Conservation (phyloP, 64 coral and sea anemone genomes). For the Acropora yongei region DNA sequence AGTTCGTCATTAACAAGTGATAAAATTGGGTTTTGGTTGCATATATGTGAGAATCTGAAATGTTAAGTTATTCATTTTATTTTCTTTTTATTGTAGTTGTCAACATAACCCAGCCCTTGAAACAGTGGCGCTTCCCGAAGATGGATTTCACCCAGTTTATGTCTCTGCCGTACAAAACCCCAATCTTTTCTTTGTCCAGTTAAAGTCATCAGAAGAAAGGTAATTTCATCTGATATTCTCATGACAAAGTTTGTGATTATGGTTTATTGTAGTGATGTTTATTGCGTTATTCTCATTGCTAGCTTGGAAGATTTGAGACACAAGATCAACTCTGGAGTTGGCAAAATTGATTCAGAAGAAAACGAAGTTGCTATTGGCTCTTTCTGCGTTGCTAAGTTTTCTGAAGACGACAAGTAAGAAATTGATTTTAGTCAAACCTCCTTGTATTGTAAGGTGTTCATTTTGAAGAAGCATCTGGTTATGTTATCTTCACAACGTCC, state of each 20-base stretch:
- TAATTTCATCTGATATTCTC: neutral
- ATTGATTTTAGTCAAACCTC: neutral
- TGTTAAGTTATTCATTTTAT: neutral
- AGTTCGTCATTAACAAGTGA: no score
- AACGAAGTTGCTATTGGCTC: slow-evolving; percentile 78
- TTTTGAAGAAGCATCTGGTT: neutral
- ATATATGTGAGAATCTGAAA: no score
- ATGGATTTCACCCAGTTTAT: slow-evolving; percentile 81
- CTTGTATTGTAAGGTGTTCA: neutral
- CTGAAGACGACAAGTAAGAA: slow-evolving; percentile 83
- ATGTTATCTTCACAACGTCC: neutral
- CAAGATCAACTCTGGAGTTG: slow-evolving; percentile 73
- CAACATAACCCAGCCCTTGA: slow-evolving; percentile 50
- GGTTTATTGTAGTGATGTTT: neutral
- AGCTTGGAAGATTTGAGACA: slow-evolving; percentile 81
- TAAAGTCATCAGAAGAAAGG: slow-evolving; percentile 67
- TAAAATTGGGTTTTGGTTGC: no score
- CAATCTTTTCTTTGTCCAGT: slow-evolving; percentile 78
- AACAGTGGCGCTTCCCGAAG: slow-evolving; percentile 71
- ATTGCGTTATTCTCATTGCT: neutral
- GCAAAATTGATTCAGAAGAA: slow-evolving; percentile 46
- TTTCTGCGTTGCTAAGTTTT: slow-evolving; percentile 83
- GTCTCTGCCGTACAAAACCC: slow-evolving; percentile 89
- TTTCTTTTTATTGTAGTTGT: slow-evolving; percentile 15
- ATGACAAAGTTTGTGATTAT: no score